phyloP scores from a whole-genome alignment of 2,113 vertebrate genomes.

The Scortum barcoo region DNA sequence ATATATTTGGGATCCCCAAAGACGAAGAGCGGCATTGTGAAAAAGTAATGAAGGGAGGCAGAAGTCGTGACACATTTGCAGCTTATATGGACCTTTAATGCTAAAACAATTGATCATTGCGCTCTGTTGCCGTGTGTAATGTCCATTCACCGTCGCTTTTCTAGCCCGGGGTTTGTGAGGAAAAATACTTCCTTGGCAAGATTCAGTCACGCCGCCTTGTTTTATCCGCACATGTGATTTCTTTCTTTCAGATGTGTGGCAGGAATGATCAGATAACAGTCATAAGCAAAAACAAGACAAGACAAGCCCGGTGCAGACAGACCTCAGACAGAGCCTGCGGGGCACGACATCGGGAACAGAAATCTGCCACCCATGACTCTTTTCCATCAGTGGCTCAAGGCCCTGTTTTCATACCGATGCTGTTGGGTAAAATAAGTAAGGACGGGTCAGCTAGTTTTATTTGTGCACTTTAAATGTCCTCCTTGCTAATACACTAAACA shows the following conservation, averaged over 20 bases:
- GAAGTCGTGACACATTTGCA: neutral
- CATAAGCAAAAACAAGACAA: slow-evolving; percentile 23
- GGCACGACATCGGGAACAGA: neutral
- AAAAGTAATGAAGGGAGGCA: slow-evolving; percentile 8
- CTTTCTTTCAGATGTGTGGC: slow-evolving; percentile 26
- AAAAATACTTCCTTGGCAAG: slow-evolving; percentile 13
- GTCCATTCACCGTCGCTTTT: neutral
- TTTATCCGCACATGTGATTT: slow-evolving; percentile 28
- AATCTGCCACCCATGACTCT: slow-evolving; percentile 5
- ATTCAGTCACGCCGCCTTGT: slow-evolving; percentile 1
- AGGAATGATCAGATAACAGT: slow-evolving; percentile 35
- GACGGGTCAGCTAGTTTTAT: too few relatives aligned
- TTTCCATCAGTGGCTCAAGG: neutral
- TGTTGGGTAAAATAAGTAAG: neutral
- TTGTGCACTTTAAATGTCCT: too few relatives aligned
- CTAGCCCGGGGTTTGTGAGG: neutral
- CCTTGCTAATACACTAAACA: too few relatives aligned
- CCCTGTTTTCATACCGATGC: slow-evolving; percentile 4
- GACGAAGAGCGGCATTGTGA: slow-evolving; percentile 5
- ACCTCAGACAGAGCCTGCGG: neutral
- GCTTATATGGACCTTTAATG: slow-evolving; percentile 17
- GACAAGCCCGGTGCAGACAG: neutral
- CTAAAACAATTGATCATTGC: slow-evolving; percentile 9
- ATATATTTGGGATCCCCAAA: slow-evolving; percentile 26
- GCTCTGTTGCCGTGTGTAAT: neutral